These are phyloP conservation scores for Gadus chalcogrammus DNA, from an alignment of 2,113 vertebrate genomes.

Conservation along the genomic window DNA sequence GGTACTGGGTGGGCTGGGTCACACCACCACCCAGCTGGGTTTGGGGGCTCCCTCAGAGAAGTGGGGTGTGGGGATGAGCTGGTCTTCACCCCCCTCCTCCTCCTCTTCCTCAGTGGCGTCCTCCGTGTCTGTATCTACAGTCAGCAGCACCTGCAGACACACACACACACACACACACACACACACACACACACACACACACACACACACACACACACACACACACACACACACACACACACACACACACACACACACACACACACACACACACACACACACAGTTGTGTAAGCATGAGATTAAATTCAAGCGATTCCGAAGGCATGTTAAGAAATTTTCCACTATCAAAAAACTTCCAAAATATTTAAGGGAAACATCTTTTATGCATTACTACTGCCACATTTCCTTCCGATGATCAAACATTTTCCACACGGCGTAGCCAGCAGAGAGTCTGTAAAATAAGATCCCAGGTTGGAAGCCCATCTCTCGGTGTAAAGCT, in stretches of 20 bases:
- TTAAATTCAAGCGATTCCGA: not conserved
- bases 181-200: too few species aligned
- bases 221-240: conserved; percentile 1
- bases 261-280: not conserved
- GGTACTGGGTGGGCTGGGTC: too few species aligned
- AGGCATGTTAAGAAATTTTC: conserved; percentile 2
- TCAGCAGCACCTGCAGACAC: conserved; percentile 49
- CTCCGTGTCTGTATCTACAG: conserved; percentile 47
- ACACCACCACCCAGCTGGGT: conserved; percentile 67
- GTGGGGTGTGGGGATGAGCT: conserved; percentile 29
- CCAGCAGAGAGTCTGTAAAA: too few species aligned
- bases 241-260: conserved; percentile 3
- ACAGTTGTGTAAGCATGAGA: not conserved
- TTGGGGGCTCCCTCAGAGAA: conserved; percentile 47
- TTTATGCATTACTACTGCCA: too few species aligned
- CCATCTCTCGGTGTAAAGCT: too few species aligned
- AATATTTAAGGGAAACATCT: too few species aligned
- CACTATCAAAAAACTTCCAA: too few species aligned
- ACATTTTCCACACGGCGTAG: too few species aligned
- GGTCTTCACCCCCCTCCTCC: not conserved
- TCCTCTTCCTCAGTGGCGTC: conserved; percentile 50
- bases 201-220: too few species aligned
- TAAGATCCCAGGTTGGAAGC: too few species aligned
- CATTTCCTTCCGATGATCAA: too few species aligned
- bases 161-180: not conserved